Evolutionary conservation across 2,888 invertebrate species (phyloP).

Genomic region (Pyrgus malvae): DNA sequence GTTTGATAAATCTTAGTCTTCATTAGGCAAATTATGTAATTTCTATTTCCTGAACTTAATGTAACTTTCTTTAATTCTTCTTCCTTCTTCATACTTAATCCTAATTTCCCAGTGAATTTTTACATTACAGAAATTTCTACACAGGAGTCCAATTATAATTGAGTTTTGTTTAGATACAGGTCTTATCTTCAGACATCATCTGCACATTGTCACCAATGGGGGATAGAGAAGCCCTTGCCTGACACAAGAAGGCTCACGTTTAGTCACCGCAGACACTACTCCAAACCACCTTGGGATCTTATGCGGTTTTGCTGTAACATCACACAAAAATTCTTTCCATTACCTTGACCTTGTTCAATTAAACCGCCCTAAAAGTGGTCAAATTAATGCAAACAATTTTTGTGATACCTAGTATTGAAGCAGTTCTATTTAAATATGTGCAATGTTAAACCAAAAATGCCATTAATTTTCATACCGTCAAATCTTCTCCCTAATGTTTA

Average conservation of each 20-base stretch:
- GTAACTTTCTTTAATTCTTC: no score
- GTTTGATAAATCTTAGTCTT: no score
- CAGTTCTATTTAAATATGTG: conserved; percentile 74
- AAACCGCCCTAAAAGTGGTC: conserved; percentile 65
- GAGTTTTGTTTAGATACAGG: conserved; percentile 56
- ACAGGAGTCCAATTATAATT: background rate
- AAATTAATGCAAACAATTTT: conserved; percentile 67
- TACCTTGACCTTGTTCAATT: conserved; percentile 54
- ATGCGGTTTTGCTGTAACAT: conserved; percentile 47
- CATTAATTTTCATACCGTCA: conserved; percentile 71
- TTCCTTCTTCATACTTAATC: no score
- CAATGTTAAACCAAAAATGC: conserved; percentile 80
- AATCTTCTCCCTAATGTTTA: conserved; percentile 62
- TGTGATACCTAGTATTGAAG: conserved; percentile 58
- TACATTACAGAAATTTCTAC: background rate
- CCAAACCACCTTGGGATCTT: conserved; percentile 46
- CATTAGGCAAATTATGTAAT: no score
- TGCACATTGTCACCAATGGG: conserved; percentile 47
- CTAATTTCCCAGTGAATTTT: no score
- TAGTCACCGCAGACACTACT: conserved; percentile 41
- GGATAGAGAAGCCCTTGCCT: conserved; percentile 28
- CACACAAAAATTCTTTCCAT: conserved; percentile 66
- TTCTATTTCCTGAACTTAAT: no score
- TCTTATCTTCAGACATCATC: conserved; percentile 54
- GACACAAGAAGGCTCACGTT: conserved; percentile 40